Evolutionary conservation across 2,797 vertebrate species (phyloP).

Genomic region (Sebastes cheni): DNA sequence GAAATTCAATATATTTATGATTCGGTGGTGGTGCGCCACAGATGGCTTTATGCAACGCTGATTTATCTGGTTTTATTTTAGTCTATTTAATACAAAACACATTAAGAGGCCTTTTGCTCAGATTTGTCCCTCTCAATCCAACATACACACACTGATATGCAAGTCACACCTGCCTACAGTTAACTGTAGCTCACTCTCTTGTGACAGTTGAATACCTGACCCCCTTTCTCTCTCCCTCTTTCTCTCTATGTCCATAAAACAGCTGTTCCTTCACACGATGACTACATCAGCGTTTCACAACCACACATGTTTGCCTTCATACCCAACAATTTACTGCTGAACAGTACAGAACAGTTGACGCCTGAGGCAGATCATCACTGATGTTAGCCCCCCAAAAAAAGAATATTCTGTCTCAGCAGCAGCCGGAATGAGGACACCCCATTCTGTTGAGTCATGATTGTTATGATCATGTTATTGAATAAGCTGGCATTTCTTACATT

Average conservation of each 20-base stretch:
- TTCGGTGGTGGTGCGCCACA: too few relatives aligned
- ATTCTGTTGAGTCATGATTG: not conserved
- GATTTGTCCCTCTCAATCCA: not conserved
- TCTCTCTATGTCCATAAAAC: not conserved
- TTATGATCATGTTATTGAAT: not conserved
- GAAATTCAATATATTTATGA: too few relatives aligned
- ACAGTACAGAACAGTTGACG: conserved; percentile 5
- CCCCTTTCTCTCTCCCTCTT: not conserved
- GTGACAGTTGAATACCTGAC: not conserved
- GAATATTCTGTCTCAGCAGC: not conserved
- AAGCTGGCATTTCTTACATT: not conserved
- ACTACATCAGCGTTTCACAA: conserved; percentile 2
- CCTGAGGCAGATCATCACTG: conserved; percentile 24
- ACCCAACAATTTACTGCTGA: conserved; percentile 28
- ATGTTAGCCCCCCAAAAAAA: conserved; percentile 4
- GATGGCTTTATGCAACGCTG: too few relatives aligned
- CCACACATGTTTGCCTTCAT: conserved; percentile 13
- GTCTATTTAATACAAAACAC: too few relatives aligned
- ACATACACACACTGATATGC: not conserved
- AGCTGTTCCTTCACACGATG: conserved; percentile 32
- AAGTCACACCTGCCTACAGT: not conserved
- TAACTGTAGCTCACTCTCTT: not conserved
- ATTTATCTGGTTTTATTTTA: too few relatives aligned
- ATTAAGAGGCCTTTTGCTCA: not conserved
- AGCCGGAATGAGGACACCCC: not conserved